Conservation (phyloP, 2,888 invertebrate genomes). For the Morpho deidamia region DNA sequence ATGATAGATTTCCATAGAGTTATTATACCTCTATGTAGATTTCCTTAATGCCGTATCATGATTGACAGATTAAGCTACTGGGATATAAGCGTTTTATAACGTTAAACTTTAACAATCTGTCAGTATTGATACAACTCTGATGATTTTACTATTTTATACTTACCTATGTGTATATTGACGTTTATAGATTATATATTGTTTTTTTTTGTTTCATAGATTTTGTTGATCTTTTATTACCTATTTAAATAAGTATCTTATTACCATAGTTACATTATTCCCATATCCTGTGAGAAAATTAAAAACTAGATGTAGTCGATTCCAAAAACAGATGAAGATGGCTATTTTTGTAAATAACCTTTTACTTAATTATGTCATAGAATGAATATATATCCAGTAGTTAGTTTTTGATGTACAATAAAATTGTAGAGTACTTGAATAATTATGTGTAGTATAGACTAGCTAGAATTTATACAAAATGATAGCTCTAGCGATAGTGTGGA, state of each 20-base stretch:
- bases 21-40: neutral
- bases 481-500: constrained; percentile 62
- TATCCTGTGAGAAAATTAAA: constrained; percentile 42
- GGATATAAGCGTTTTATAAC: neutral
- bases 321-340: constrained; percentile 61
- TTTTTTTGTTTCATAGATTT: constrained; percentile 5
- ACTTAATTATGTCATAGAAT: constrained; percentile 73
- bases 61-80: neutral
- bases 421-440: constrained; percentile 67
- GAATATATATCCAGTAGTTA: constrained; percentile 67
- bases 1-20: no score
- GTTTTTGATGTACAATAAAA: constrained; percentile 76
- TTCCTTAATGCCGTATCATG: neutral
- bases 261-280: constrained; percentile 26
- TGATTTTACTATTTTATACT: constrained; percentile 4
- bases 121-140: neutral
- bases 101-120: neutral
- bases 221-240: constrained; percentile 19
- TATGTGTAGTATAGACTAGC: constrained; percentile 53
- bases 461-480: constrained; percentile 76
- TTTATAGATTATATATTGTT: constrained; percentile 10
- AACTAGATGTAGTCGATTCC: constrained; percentile 51
- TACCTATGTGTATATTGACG: neutral
- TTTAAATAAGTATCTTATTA: constrained; percentile 36
- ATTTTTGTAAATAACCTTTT: constrained; percentile 76